phyloP scores from a whole-genome alignment of 2,113 vertebrate genomes.

The Vidua macroura region DNA sequence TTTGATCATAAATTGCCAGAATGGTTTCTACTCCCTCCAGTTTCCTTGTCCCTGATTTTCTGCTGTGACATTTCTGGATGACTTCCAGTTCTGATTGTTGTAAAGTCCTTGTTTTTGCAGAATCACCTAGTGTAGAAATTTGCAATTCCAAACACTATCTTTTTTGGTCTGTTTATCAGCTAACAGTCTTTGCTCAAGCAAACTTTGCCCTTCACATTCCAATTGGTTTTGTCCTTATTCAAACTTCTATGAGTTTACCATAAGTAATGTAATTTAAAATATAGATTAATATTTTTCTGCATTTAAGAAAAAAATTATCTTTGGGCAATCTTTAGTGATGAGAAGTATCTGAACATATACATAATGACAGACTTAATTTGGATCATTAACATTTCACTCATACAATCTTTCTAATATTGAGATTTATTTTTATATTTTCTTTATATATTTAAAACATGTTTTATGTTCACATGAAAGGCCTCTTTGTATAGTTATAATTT shows the following conservation, averaged over 20 bases:
- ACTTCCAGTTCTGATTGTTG: conserved; percentile 50
- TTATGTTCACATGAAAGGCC: background rate
- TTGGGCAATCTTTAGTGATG: background rate
- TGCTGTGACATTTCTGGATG: conserved; percentile 60
- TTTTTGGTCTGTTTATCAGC: conserved; percentile 65
- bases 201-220: conserved; percentile 61
- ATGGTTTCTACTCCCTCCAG: background rate
- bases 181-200: conserved; percentile 46
- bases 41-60: background rate
- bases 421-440: background rate
- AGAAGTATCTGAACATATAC: background rate
- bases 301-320: background rate
- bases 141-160: conserved; percentile 62
- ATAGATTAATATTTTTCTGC: background rate
- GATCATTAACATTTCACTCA: background rate
- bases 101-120: conserved; percentile 55
- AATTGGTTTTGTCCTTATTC: conserved; percentile 35
- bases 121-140: conserved; percentile 59
- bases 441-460: background rate
- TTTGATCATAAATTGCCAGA: conserved; percentile 19
- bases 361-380: background rate
- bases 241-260: conserved; percentile 18
- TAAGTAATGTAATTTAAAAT: background rate
- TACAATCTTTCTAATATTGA: background rate
- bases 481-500: background rate